Evolutionary conservation across 2,113 vertebrate species (phyloP), one percentile per base, ranked within the genome.

Genomic region (Rhinichthys klamathensis): DNA sequence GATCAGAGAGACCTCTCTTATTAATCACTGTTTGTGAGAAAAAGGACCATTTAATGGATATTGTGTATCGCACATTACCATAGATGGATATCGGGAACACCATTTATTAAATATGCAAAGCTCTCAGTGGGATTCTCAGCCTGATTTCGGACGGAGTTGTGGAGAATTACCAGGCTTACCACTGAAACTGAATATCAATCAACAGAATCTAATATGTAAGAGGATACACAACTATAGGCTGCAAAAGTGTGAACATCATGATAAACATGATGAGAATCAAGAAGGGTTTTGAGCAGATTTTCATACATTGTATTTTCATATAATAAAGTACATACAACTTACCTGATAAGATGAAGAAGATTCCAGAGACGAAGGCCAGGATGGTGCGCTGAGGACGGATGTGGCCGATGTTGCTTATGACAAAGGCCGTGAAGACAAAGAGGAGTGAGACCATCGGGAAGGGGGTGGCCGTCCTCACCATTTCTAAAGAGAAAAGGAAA

Each of bases 321-420:
- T 61, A 27, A 65, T 11, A 56, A 35, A n/a, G 35, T 25, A 8
- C 4, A 63, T 16, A 44, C 6, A 0, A n/a, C 49, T 41, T 87
- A 97, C 97, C 97, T 44, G 97, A 97, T 1, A 97, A 93, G 69
- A 97, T 97, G 94, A 97, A 97, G 93, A 97, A 97, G 84, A 97
- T 97, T 13, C 97, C 97, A 0, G 97, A 97, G 0, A 97, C 93
- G 78, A 97, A 97, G 89, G 97, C 96, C 65, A 97, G 93, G 87
- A 97, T 96, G 89, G 97, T 97, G 83, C 96, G 94, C 92, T 97
- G 96, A 0, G 97, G 97, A 44, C 95, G 95, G 86, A 97, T 96
- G 93, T 97, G 97, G 56, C 97, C 97, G 0, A 97, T 95, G 93
- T 96, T 97, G 91, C 96, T 97, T 90, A 97, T 97, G 91, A 97